These are phyloP conservation scores for Ceratothoa steindachneri DNA, from an alignment of 2,888 invertebrate genomes.

Conservation along the genomic window DNA sequence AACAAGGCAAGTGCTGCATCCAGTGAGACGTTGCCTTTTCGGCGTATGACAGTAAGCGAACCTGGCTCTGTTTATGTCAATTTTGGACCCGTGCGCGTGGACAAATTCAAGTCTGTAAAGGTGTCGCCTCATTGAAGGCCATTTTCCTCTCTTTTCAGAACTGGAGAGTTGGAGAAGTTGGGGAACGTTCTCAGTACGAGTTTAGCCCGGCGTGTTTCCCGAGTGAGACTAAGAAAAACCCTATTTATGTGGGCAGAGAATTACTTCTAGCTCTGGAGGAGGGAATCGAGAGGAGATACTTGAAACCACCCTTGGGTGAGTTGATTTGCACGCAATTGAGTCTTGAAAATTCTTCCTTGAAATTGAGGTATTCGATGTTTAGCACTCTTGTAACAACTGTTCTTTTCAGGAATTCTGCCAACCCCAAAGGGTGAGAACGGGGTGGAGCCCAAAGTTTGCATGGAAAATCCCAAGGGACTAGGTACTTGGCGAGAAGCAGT, in stretches of 20 bases:
- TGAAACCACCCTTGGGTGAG: slow-evolving; percentile 81
- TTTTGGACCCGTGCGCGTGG: background rate
- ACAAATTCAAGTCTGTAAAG: background rate
- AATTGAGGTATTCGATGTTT: too few relatives aligned
- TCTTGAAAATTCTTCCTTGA: too few relatives aligned
- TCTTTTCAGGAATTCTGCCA: slow-evolving; percentile 23
- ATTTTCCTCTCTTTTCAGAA: slow-evolving; percentile 55
- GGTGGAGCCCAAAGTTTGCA: background rate
- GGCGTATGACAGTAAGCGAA: too few relatives aligned
- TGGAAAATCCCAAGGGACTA: slow-evolving; percentile 62
- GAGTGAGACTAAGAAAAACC: slow-evolving; percentile 53
- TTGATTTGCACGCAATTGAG: too few relatives aligned
- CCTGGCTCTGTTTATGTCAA: too few relatives aligned
- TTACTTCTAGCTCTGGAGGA: slow-evolving; percentile 77
- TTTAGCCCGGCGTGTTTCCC: slow-evolving; percentile 54
- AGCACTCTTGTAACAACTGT: too few relatives aligned
- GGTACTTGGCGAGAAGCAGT: slow-evolving; percentile 82
- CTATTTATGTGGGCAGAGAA: slow-evolving; percentile 64
- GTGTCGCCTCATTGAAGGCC: background rate
- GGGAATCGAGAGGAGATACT: slow-evolving; percentile 85
- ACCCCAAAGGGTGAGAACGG: slow-evolving; percentile 30
- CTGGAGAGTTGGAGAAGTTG: slow-evolving; percentile 68
- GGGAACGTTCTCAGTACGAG: slow-evolving; percentile 53
- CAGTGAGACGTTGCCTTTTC: background rate
- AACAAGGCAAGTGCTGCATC: slow-evolving; percentile 60